Evolutionary conservation across 2,797 vertebrate genomes (phyloP).

Genomic region (Cynodonichthys magdalenae): DNA sequence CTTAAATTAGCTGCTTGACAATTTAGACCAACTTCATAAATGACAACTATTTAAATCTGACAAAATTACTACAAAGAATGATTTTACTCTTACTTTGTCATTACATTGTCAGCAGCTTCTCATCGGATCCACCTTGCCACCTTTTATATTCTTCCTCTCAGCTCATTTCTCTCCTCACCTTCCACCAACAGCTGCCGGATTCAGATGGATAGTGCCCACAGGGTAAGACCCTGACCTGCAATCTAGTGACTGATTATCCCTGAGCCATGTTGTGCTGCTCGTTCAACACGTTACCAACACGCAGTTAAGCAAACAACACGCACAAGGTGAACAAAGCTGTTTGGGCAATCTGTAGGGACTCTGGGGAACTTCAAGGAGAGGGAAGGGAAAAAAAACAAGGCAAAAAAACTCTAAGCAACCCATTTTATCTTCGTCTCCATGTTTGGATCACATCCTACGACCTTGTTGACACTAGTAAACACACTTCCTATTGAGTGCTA

Average conservation of each 20-base stretch:
- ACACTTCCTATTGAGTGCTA: constrained; percentile 44
- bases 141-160: constrained; percentile 16
- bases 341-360: constrained; percentile 46
- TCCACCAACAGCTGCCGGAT: constrained; percentile 71
- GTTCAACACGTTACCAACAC: constrained; percentile 50
- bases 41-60: constrained; percentile 43
- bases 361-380: constrained; percentile 19
- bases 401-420: constrained; percentile 24
- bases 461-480: constrained; percentile 59
- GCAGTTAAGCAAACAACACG: constrained; percentile 24
- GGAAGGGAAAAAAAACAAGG: background rate
- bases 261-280: constrained; percentile 59
- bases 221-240: constrained; percentile 73
- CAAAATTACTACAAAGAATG: constrained; percentile 28
- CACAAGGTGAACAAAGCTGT: constrained; percentile 58
- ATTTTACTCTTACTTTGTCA: constrained; percentile 26
- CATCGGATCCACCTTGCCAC: constrained; percentile 30
- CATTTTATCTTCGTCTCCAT: constrained; percentile 57
- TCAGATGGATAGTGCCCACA: constrained; percentile 76
- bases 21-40: constrained; percentile 44
- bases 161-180: constrained; percentile 48
- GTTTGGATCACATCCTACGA: constrained; percentile 52
- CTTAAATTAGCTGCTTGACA: background rate
- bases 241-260: constrained; percentile 78
- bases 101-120: constrained; percentile 49